These are phyloP conservation scores for Morelia viridis DNA, from an alignment of 2,797 vertebrate species.

Conservation along the genomic window DNA sequence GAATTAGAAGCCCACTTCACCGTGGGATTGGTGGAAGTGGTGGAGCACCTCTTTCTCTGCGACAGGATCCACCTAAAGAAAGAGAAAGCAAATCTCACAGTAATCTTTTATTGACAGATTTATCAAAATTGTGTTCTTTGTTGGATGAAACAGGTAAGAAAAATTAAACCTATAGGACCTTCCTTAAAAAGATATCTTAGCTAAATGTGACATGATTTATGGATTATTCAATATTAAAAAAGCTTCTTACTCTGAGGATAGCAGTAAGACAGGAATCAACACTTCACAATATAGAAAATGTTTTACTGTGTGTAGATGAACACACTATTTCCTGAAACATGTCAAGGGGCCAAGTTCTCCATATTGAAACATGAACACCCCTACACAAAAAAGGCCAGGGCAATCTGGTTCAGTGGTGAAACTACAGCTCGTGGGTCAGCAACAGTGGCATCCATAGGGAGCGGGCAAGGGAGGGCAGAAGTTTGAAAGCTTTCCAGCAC, in stretches of 20 bases:
- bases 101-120: background rate
- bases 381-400: too few relatives aligned
- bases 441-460: background rate
- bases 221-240: too few relatives aligned
- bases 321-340: too few relatives aligned
- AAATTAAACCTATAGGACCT: background rate
- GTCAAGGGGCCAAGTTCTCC: too few relatives aligned
- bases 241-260: too few relatives aligned
- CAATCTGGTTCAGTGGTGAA: background rate
- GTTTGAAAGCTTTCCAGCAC: background rate
- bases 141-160: background rate
- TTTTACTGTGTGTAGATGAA: too few relatives aligned
- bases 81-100: slow-evolving; percentile 32
- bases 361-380: too few relatives aligned
- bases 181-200: background rate
- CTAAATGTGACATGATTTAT: too few relatives aligned
- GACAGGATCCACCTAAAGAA: slow-evolving; percentile 74
- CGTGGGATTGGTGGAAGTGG: slow-evolving; percentile 82
- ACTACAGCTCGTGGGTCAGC: background rate
- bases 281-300: too few relatives aligned
- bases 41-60: slow-evolving; percentile 82
- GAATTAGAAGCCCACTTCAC: slow-evolving; percentile 72
- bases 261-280: too few relatives aligned
- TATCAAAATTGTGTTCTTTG: background rate
- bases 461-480: background rate